A percentile compares a stretch with the other conserved stretches of the same genome.
These are phyloP conservation scores for Pachyuromys duprasi DNA, from an alignment of 2,797 vertebrate genomes.

Conservation along the genomic window DNA sequence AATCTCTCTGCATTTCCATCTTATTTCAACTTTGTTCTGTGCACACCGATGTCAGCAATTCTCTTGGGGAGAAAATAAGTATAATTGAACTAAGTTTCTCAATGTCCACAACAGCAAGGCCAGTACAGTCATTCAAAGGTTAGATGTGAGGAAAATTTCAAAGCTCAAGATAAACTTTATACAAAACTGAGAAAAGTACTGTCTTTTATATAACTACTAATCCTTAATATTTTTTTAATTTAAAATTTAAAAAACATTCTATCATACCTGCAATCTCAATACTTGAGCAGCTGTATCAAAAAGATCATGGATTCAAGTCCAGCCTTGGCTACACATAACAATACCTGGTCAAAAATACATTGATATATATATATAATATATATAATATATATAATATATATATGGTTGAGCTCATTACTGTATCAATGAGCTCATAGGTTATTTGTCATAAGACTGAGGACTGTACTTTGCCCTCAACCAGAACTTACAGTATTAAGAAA, in stretches of 20 bases:
- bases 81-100: neutral
- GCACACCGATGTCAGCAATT: neutral
- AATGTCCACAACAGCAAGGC: neutral
- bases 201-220: neutral
- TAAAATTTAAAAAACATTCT: neutral
- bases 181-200: neutral
- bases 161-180: neutral
- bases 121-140: neutral
- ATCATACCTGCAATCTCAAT: neutral
- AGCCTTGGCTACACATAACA: neutral
- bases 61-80: neutral
- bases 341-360: neutral
- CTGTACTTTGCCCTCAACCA: conserved; percentile 7
- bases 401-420: neutral
- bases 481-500: neutral
- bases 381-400: neutral
- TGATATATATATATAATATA: neutral
- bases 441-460: neutral
- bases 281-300: neutral
- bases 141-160: neutral
- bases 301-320: neutral
- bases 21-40: neutral
- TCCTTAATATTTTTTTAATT: neutral
- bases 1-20: neutral
- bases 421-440: neutral